Conservation (phyloP, 2,888 invertebrate genomes). For the Stenichneumon culpator region DNA sequence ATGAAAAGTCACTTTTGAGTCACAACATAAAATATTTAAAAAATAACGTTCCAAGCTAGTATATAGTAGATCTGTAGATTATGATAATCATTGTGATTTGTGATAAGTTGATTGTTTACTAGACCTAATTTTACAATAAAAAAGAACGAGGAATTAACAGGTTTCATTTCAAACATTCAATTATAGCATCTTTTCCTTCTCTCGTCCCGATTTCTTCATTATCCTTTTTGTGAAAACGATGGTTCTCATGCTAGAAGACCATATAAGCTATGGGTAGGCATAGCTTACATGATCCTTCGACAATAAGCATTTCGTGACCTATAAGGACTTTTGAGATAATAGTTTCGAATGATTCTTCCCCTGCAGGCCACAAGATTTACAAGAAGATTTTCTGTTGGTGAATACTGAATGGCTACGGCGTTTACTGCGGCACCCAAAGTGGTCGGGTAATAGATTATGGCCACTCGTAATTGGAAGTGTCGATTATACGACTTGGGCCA, state of each 20-base stretch:
- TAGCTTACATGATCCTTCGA: background rate
- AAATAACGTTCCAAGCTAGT: background rate
- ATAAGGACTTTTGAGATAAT: background rate
- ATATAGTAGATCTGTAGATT: background rate
- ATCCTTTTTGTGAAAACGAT: conserved; percentile 1
- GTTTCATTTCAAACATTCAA: background rate
- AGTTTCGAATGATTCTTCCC: conserved; percentile 1
- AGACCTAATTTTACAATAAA: background rate
- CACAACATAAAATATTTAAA: background rate
- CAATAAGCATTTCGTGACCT: no score
- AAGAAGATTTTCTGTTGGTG: background rate
- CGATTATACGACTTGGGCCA: conserved; percentile 23
- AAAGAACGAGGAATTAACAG: background rate
- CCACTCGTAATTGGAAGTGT: conserved; percentile 24
- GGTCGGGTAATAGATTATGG: conserved; percentile 69
- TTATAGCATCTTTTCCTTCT: background rate
- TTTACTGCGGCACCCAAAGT: conserved; percentile 67
- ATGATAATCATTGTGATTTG: background rate
- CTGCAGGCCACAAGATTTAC: background rate
- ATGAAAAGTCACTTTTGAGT: background rate
- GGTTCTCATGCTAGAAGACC: background rate
- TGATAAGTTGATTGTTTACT: background rate
- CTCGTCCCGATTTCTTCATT: background rate
- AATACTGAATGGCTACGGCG: conserved; percentile 68
- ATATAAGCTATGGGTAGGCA: background rate